These are phyloP conservation scores for Andrena trimmerana DNA, from an alignment of 2,888 invertebrate genomes.

Conservation along the genomic window DNA sequence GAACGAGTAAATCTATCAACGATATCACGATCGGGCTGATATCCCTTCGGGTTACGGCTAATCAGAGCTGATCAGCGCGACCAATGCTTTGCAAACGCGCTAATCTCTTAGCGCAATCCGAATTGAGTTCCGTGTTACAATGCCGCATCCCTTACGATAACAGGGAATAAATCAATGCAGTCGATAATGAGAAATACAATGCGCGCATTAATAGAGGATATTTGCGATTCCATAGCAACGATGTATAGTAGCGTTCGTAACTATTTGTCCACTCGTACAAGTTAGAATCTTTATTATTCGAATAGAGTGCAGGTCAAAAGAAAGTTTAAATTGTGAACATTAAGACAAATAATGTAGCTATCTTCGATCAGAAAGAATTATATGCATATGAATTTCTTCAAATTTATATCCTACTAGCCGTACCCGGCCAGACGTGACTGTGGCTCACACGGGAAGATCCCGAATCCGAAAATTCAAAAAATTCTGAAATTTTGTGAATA, in stretches of 20 bases:
- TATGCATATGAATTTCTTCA: too few species aligned
- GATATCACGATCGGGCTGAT: slow-evolving; percentile 38
- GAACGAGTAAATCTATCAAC: slow-evolving; percentile 41
- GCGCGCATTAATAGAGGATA: slow-evolving; percentile 48
- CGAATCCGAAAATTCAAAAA: too few species aligned
- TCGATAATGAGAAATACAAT: slow-evolving; percentile 75
- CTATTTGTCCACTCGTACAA: background rate
- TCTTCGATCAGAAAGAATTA: too few species aligned
- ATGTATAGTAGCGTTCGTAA: background rate
- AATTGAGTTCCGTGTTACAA: slow-evolving; percentile 61
- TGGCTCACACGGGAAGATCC: too few species aligned
- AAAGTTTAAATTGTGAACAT: too few species aligned
- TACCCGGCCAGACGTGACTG: too few species aligned
- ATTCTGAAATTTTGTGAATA: too few species aligned
- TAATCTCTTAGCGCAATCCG: slow-evolving; percentile 79
- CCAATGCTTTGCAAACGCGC: slow-evolving; percentile 50
- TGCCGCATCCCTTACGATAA: slow-evolving; percentile 78
- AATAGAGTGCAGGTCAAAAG: too few species aligned
- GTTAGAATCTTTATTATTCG: too few species aligned
- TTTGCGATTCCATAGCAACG: slow-evolving; percentile 1
- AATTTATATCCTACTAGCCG: too few species aligned
- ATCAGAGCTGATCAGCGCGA: slow-evolving; percentile 45
- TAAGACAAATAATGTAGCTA: too few species aligned
- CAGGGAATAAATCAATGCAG: slow-evolving; percentile 78
- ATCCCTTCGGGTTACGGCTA: slow-evolving; percentile 30